A percentile compares a stretch with the other conserved stretches of the same genome.
phyloP scores from a whole-genome alignment of 2,888 invertebrate species.

The Cremastinae sp. region DNA sequence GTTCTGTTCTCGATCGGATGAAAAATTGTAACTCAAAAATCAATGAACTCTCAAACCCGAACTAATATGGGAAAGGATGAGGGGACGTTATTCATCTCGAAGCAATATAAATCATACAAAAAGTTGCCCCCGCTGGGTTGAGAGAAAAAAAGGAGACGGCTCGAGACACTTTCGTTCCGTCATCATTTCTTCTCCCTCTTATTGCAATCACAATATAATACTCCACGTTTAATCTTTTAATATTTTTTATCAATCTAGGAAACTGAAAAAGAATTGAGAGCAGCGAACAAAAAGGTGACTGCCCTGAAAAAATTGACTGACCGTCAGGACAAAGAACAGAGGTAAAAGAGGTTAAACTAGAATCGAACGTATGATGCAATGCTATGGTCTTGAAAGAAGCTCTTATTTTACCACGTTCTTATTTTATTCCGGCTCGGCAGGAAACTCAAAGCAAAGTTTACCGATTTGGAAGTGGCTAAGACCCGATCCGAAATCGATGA shows the following conservation, averaged over 20 bases:
- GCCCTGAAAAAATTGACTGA: constrained; percentile 65
- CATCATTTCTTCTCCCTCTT: not conserved
- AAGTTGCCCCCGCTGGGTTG: not conserved
- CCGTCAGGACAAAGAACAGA: constrained; percentile 64
- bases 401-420: too few species aligned
- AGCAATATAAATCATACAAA: not conserved
- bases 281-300: constrained; percentile 65
- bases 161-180: constrained; percentile 1
- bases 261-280: constrained; percentile 67
- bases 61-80: too few species aligned
- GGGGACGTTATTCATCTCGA: too few species aligned
- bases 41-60: too few species aligned
- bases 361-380: too few species aligned
- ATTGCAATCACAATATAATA: not conserved
- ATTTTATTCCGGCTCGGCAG: constrained; percentile 26
- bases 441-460: constrained; percentile 41
- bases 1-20: too few species aligned
- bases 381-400: too few species aligned
- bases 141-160: too few species aligned
- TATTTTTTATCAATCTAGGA: constrained; percentile 60
- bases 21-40: too few species aligned
- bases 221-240: not conserved
- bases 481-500: constrained; percentile 61
- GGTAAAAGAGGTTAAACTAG: constrained; percentile 55
- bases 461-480: constrained; percentile 5